Conservation (phyloP, 2,888 invertebrate genomes). For the Xestoiulus laeticollis region DNA sequence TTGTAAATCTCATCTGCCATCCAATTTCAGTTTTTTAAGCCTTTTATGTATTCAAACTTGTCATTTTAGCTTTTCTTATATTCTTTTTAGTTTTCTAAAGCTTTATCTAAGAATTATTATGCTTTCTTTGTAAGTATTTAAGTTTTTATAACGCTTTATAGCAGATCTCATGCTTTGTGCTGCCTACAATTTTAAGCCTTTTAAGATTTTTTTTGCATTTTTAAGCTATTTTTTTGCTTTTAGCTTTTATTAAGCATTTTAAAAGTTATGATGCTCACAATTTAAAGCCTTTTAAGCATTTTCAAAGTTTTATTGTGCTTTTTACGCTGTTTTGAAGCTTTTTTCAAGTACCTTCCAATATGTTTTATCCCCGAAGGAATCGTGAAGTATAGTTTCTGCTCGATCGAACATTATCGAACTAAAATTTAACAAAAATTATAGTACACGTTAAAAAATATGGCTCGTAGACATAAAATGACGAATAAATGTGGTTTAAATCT, state of each 20-base stretch:
- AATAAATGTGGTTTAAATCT: neutral
- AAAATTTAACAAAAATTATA: slow-evolving; percentile 46
- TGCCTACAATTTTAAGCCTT: slow-evolving; percentile 59
- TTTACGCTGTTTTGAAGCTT: neutral
- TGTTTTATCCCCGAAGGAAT: slow-evolving; percentile 80
- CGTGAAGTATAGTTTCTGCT: slow-evolving; percentile 87
- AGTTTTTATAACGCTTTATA: no score
- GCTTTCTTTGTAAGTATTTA: no score
- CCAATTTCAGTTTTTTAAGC: no score
- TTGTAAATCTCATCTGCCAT: no score
- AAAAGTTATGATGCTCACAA: neutral
- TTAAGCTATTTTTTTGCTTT: neutral
- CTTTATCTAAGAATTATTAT: no score
- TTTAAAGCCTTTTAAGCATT: neutral
- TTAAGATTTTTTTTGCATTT: neutral
- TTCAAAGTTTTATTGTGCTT: no score
- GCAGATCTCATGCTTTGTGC: slow-evolving; percentile 90
- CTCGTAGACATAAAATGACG: neutral
- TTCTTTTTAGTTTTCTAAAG: no score
- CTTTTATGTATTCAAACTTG: no score
- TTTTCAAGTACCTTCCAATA: slow-evolving; percentile 78
- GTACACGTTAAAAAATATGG: neutral
- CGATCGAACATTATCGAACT: slow-evolving; percentile 72
- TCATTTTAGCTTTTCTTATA: no score
- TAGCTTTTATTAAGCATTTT: no score